Base-by-base conservation (phyloP, 2,797 vertebrate genomes). In the Sphaeramia orbicularis region DNA sequence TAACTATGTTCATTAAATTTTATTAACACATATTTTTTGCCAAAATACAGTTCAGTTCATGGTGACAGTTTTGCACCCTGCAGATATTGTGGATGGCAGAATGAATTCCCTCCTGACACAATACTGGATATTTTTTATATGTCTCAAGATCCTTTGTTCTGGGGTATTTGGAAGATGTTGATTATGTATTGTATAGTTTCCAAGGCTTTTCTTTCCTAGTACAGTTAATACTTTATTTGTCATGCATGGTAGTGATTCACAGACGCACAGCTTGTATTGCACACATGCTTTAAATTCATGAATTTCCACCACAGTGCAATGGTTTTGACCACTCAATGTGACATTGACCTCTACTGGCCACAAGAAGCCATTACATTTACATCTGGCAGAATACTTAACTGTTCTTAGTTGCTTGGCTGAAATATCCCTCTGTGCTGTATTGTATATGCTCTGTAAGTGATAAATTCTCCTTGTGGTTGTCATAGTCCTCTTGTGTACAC, bases 291-390 rank as follows among this genome's bases (percentile, higher is more conserved):
- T 27, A 27, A 27, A 27, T 35, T 35, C 32, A 10, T 1, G 32
- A 10, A 35, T 35, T 35, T 10, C 32, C 32, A 35, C 32, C 32
- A 21, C 7, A 19, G 6, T 43, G 37, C 10, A 13, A 37, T 12
- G 6, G 16, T 35, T 10, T 49, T 32, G 56, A 59, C 61, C 24
- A 24, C 49, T 65, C 63, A 65, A 73, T 55, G 59, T 68, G 38
- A 88, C 50, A 80, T 56, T 85, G 88, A 85, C 86, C 86, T 84
- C 90, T 91, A 68, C 78, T 90, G 91, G 85, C 38, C 50, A 73
- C 14, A 27, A 27, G 42, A 30, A 35, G 48, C 6, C 24, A 80
- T 59, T 83, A 69, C 73, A 78, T 81, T 71, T 74, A 2, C 40
- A 59, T 9, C 3, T 18, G 3, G 12, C 8, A 1, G 2, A 35